Percentiles rank a stretch among this genome's conserved stretches.
These are phyloP conservation scores for Wasmannia auropunctata DNA, from an alignment of 1,140 invertebrate species.

Conservation along the genomic window DNA sequence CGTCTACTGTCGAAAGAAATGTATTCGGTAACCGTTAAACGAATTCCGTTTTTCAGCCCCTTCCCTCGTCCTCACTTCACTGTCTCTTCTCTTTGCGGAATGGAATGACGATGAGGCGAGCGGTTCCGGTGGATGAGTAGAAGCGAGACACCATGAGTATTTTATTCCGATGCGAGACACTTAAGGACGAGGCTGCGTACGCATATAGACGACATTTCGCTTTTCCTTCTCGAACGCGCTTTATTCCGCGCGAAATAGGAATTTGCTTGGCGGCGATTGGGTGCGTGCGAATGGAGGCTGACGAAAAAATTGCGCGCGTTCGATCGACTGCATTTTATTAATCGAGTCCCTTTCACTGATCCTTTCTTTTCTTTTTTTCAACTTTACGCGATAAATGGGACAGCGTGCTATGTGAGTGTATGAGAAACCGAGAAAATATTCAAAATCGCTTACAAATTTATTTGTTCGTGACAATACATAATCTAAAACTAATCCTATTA, in stretches of 20 bases:
- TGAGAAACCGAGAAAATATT: background rate
- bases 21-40: conserved; percentile 73
- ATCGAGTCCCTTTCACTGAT: conserved; percentile 9
- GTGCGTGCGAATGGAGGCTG: background rate
- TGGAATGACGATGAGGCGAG: conserved; percentile 38
- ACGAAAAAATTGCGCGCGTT: conserved; percentile 13
- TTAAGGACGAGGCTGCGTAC: conserved; percentile 38
- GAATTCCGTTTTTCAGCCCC: conserved; percentile 66
- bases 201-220: conserved; percentile 40
- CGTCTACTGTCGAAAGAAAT: conserved; percentile 73
- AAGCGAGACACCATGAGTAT: conserved; percentile 32
- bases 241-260: conserved; percentile 10
- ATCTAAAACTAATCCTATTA: background rate
- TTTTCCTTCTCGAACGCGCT: conserved; percentile 13
- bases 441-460: background rate
- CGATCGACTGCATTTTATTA: conserved; percentile 37
- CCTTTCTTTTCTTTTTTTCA: background rate
- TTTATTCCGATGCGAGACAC: conserved; percentile 39
- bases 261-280: conserved; percentile 20
- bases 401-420: background rate
- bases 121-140: background rate
- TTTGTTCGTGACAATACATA: background rate
- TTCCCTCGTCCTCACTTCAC: background rate
- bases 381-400: background rate
- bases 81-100: conserved; percentile 28